phyloP scores from a whole-genome alignment of 2,888 invertebrate genomes.

The Amblyjoppa fuscipennis region DNA sequence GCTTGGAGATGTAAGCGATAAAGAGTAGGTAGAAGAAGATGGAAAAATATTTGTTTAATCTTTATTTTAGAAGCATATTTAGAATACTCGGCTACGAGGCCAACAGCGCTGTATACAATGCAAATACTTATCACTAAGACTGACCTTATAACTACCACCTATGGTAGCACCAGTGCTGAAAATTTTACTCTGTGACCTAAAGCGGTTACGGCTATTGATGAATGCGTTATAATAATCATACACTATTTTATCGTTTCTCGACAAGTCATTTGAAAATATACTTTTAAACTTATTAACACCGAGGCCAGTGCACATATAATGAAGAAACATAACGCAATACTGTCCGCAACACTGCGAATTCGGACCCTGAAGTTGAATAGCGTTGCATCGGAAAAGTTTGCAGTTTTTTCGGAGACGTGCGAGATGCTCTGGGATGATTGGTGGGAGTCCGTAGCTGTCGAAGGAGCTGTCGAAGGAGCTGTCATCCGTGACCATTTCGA shows the following conservation, averaged over 20 bases:
- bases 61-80: too few relatives aligned
- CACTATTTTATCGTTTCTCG: conserved; percentile 25
- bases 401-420: conserved; percentile 18
- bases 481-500: conserved; percentile 26
- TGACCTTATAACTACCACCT: too few relatives aligned
- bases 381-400: conserved; percentile 7
- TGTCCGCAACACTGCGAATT: conserved; percentile 38
- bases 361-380: conserved; percentile 20
- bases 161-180: too few relatives aligned
- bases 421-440: conserved; percentile 12
- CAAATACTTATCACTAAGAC: too few relatives aligned
- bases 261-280: conserved; percentile 27
- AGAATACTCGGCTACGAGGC: too few relatives aligned
- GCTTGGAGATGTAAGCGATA: too few relatives aligned
- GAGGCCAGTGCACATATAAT: conserved; percentile 30
- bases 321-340: conserved; percentile 54
- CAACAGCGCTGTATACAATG: too few relatives aligned
- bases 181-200: too few relatives aligned
- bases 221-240: conserved; percentile 18
- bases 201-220: not conserved
- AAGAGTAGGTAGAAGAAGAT: too few relatives aligned
- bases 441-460: conserved; percentile 31
- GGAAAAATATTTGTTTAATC: too few relatives aligned
- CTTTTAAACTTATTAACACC: conserved; percentile 37
- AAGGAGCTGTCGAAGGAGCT: too few relatives aligned